Conservation (phyloP, 1,140 invertebrate genomes). For the Drosophila persimilis region DNA sequence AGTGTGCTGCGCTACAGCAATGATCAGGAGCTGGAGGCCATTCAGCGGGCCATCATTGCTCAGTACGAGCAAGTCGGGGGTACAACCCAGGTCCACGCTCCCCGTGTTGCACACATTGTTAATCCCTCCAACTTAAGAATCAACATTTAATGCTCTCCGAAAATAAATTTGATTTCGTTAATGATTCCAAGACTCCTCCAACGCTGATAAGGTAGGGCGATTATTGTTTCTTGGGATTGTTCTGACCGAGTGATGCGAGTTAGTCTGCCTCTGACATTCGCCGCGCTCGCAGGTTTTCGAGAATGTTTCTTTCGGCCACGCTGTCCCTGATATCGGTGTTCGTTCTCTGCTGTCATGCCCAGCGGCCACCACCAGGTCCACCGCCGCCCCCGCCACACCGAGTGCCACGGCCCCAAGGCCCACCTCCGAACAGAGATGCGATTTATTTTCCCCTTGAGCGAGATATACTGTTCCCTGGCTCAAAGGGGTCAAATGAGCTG, state of each 20-base stretch:
- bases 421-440: neutral
- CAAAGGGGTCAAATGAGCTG: neutral
- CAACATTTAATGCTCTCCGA: conserved; percentile 45
- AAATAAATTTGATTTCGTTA: conserved; percentile 58
- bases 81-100: conserved; percentile 56
- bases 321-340: conserved; percentile 26
- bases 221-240: conserved; percentile 23
- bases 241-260: conserved; percentile 22
- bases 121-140: conserved; percentile 54
- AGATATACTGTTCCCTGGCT: conserved; percentile 52
- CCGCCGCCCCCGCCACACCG: neutral
- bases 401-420: neutral
- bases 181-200: conserved; percentile 31
- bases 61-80: conserved; percentile 68
- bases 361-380: conserved; percentile 3
- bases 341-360: conserved; percentile 6
- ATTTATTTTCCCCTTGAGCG: conserved; percentile 48
- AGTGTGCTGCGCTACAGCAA: conserved; percentile 62
- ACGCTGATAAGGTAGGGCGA: conserved; percentile 53
- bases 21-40: conserved; percentile 63
- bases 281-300: conserved; percentile 27
- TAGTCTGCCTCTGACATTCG: conserved; percentile 55
- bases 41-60: conserved; percentile 68
- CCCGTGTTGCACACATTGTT: conserved; percentile 44
- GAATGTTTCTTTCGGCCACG: conserved; percentile 25